Evolutionary conservation across 2,113 vertebrate genomes (phyloP).

Genomic region (Ivindomyrus marchei): DNA sequence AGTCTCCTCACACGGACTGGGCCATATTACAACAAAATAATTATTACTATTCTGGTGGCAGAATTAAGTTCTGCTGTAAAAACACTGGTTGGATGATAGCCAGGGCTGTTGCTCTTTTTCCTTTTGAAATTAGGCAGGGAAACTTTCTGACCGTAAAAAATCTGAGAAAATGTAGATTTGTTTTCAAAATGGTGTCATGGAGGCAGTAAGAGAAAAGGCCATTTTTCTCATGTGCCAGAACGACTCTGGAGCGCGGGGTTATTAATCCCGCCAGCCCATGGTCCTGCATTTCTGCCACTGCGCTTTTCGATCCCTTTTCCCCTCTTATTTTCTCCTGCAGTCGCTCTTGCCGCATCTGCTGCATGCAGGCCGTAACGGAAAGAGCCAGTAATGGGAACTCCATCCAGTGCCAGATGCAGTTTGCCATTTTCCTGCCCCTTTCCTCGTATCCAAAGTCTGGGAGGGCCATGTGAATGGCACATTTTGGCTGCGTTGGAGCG

Average conservation of each 20-base stretch:
- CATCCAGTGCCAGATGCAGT: conserved; percentile 1
- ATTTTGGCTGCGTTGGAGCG: neutral
- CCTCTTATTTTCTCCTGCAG: neutral
- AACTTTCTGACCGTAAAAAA: neutral
- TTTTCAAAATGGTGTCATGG: conserved; percentile 11
- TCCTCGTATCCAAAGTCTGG: neutral
- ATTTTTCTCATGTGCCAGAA: conserved; percentile 42
- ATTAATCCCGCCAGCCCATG: conserved; percentile 33
- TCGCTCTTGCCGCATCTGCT: neutral
- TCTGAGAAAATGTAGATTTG: neutral
- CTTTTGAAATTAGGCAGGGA: neutral
- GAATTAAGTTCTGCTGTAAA: neutral
- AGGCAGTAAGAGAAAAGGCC: conserved; percentile 11
- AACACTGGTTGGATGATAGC: neutral
- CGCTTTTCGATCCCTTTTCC: neutral
- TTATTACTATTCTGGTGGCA: neutral
- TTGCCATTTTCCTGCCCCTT: conserved; percentile 18
- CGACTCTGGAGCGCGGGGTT: conserved; percentile 44
- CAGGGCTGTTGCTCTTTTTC: neutral
- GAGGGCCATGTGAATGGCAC: neutral
- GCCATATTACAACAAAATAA: neutral
- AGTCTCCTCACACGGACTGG: neutral
- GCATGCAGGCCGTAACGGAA: neutral
- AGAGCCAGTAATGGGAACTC: neutral
- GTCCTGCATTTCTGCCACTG: conserved; percentile 6